Conservation (phyloP, 2,113 vertebrate genomes). For the Pelodiscus sinensis region DNA sequence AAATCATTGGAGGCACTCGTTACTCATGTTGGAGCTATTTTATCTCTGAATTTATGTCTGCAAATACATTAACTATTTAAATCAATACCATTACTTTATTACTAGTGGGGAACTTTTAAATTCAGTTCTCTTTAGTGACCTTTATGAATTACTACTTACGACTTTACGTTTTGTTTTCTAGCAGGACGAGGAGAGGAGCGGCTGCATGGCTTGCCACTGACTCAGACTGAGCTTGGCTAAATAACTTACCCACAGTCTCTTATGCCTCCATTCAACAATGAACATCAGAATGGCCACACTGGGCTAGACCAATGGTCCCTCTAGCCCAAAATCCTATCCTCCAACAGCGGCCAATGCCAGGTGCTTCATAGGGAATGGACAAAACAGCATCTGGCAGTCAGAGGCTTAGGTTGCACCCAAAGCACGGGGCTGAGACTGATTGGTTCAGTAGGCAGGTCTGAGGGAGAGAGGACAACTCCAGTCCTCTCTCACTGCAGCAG, state of each 20-base stretch:
- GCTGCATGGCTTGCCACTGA: neutral
- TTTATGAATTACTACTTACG: neutral
- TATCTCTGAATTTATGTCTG: neutral
- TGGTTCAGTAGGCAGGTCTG: too few species aligned
- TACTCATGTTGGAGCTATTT: neutral
- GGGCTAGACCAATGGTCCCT: neutral
- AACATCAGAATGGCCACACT: neutral
- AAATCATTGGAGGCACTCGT: neutral
- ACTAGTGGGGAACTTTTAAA: neutral
- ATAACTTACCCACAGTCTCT: neutral
- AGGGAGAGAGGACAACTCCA: too few species aligned
- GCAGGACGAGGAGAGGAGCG: neutral
- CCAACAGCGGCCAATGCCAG: too few species aligned
- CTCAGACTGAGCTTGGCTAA: neutral
- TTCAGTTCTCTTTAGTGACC: neutral
- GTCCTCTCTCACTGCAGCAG: too few species aligned
- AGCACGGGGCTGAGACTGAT: neutral
- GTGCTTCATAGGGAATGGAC: neutral
- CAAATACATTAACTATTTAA: neutral
- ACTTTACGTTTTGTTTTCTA: neutral
- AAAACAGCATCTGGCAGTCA: neutral
- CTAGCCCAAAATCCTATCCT: neutral
- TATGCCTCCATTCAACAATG: rapidly evolving
- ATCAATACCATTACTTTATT: neutral
- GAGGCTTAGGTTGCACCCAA: neutral